Percentiles rank a stretch among this genome's conserved stretches.
Evolutionary conservation across 1,140 invertebrate genomes (phyloP).

Genomic region (Apis dorsata): DNA sequence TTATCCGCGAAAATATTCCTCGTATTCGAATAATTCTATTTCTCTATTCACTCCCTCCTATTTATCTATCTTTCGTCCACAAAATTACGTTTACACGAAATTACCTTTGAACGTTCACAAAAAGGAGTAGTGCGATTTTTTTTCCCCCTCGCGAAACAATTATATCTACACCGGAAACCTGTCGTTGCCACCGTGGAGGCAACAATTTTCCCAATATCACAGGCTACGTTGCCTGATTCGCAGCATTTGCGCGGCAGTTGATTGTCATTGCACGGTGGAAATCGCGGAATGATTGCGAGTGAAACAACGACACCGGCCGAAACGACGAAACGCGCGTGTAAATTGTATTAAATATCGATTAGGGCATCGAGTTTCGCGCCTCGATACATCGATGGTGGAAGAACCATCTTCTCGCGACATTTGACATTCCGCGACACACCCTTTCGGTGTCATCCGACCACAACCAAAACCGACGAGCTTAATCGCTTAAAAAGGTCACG

Average conservation of each 20-base stretch:
- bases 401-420: not conserved
- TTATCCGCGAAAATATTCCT: not conserved
- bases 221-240: not conserved
- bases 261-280: conserved; percentile 33
- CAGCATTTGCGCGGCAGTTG: conserved; percentile 19
- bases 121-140: no score
- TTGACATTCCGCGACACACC: not conserved
- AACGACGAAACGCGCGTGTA: conserved; percentile 14
- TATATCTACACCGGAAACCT: not conserved
- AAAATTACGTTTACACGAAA: no score
- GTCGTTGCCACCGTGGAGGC: not conserved
- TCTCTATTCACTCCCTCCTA: no score
- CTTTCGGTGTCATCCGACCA: not conserved
- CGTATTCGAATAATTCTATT: not conserved
- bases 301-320: conserved; percentile 19
- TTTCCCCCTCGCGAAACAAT: not conserved
- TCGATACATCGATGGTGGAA: not conserved
- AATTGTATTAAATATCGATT: conserved; percentile 46
- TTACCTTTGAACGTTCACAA: no score
- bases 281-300: conserved; percentile 37
- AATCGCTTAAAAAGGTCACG: no score
- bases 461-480: no score
- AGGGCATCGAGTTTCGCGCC: not conserved
- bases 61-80: no score
- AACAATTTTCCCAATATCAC: conserved; percentile 1